Evolutionary conservation across 2,113 vertebrate genomes (phyloP), one percentile per base, ranked within the genome.

Genomic region (Aythya baeri): DNA sequence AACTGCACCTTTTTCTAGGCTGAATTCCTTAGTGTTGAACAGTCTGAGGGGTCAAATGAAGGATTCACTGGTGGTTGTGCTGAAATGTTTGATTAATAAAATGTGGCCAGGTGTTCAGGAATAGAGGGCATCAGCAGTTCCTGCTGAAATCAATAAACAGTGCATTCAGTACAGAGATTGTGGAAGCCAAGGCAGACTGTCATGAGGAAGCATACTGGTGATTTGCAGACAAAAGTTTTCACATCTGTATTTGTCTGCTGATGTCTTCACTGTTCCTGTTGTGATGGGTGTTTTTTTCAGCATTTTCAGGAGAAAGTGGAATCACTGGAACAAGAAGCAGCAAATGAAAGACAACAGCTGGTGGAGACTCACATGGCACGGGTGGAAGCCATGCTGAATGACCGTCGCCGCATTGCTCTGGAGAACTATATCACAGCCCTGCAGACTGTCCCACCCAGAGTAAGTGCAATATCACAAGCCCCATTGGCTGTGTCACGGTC

Each of bases 251-350:
- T 2, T 72, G 50, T 90, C 0, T 87, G 15, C 34, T 78, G 21
- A 6, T 86, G 26, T 49, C 58, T 82, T 67, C 21, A 11, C 63
- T 91, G 17, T 79, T 88, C 36, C 71, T 52, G 20, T 26, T 85
- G 77, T 50, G 83, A 83, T 34, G 25, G 55, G 38, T 84, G 31
- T 0, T 87, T 78, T 76, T 81, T 79, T 65, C 96, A 99, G 99
- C 99, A 98, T 91, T 99, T 99, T 98, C 99, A 99, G 98, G 99
- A 99, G 97, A 99, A 99, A 97, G 99, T 99, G 83, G 99, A 99
- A 90, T 98, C 98, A 5, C 96, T 99, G 97, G 99, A 99, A 96
- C 99, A 99, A 97, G 99, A 99, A 97, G 99, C 99, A 6, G 99
- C 99, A 44, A 99, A 99, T 3, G 99, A 99, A 97, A 98, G 99